Conservation (phyloP, 2,113 vertebrate species). For the Nipponia nippon region DNA sequence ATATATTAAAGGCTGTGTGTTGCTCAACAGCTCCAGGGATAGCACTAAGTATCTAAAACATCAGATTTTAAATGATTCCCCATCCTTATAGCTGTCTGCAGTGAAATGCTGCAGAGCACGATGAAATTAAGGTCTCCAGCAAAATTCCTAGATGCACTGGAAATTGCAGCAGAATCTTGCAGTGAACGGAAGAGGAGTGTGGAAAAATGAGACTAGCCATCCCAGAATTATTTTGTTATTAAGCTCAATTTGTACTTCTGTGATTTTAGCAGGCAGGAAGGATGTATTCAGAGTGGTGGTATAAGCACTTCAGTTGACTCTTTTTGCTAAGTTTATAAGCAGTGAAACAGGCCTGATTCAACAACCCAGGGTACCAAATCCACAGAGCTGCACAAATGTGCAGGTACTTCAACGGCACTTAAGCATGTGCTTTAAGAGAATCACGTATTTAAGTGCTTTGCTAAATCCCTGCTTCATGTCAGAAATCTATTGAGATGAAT, state of each 20-base stretch:
- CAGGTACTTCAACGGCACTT: not conserved
- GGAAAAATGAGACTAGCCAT: not conserved
- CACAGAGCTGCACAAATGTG: not conserved
- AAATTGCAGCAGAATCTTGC: not conserved
- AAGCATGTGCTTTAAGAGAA: not conserved
- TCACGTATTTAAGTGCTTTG: not conserved
- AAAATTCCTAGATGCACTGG: not conserved
- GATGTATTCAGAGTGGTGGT: not conserved
- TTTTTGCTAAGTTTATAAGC: not conserved
- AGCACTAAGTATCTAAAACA: not conserved
- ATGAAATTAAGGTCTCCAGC: not conserved
- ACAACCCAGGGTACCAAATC: not conserved
- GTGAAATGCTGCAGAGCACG: not conserved
- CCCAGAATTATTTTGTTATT: not conserved
- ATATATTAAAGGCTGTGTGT: not conserved
- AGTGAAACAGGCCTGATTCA: not conserved
- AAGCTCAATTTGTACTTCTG: not conserved
- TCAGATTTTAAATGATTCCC: not conserved
- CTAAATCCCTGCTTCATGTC: not conserved
- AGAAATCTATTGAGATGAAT: conserved; percentile 18
- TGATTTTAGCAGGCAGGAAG: not conserved
- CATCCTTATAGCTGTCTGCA: not conserved
- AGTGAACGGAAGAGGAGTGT: not conserved
- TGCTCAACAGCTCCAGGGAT: not conserved
- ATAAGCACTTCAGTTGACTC: not conserved